Evolutionary conservation across 1,140 invertebrate species (phyloP).

Genomic region (Grapholita molesta): DNA sequence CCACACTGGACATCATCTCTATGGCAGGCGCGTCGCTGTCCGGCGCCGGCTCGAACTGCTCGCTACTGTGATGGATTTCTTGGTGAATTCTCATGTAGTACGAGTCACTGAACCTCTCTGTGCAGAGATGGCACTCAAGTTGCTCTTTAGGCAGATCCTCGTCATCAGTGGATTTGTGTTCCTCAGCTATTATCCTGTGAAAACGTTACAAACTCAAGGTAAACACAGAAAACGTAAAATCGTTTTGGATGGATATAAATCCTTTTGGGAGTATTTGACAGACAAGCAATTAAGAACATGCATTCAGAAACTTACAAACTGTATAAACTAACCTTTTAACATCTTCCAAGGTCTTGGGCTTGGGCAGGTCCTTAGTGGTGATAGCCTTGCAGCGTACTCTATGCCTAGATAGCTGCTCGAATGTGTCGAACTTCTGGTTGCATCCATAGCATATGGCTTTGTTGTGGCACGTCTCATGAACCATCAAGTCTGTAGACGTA

Average conservation of each 20-base stretch:
- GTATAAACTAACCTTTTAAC: constrained; percentile 52
- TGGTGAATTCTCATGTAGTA: constrained; percentile 29
- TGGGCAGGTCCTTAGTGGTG: constrained; percentile 24
- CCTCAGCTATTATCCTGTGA: background rate
- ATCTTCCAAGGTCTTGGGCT: constrained; percentile 49
- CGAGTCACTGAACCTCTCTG: constrained; percentile 21
- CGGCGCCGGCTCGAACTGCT: background rate
- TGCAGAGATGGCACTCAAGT: constrained; percentile 20
- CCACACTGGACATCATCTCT: no score
- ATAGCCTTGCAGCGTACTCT: constrained; percentile 40
- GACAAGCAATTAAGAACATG: background rate
- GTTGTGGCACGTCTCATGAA: constrained; percentile 66
- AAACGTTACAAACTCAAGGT: background rate
- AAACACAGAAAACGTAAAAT: no score
- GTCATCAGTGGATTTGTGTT: background rate
- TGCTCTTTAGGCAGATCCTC: background rate
- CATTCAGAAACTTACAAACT: no score
- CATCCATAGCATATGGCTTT: constrained; percentile 58
- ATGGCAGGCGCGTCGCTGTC: background rate
- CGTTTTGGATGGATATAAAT: no score
- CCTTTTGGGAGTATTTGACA: no score
- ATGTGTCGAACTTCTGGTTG: constrained; percentile 50
- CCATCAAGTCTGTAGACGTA: constrained; percentile 63
- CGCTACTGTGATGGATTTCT: constrained; percentile 24
- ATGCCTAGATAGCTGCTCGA: constrained; percentile 42